Evolutionary conservation across 23 tunicate species (phyloP), one percentile per base, ranked within the genome.

Genomic region (Oikopleura albicans): DNA sequence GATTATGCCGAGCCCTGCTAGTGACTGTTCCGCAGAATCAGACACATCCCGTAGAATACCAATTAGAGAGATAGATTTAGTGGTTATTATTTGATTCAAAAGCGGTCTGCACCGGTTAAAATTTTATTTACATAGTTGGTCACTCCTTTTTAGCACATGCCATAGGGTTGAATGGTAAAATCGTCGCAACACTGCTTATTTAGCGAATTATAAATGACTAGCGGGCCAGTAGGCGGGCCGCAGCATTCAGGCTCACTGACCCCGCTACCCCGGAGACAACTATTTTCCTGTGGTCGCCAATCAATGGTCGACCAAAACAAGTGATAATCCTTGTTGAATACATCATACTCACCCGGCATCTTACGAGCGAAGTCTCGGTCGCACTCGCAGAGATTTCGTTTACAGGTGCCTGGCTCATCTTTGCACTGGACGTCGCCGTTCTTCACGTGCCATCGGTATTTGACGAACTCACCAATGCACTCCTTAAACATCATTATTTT

Each of bases 131-230:
- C n/a, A n/a, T n/a, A n/a, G n/a, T n/a, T n/a, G n/a, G n/a, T n/a
- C n/a, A n/a, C n/a, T n/a, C n/a, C n/a, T n/a, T n/a, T n/a, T 49
- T 49, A 49, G 37, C 79, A 71, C 79, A 71, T 71, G 33, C 79
- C 79, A 27, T 16, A 16, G 2, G 79, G 79, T 37, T 71, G 79
- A 71, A 71, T 71, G 37, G 36, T 71, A 71, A 12, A 29, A 37
- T 71, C 79, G 37, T 71, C 79, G 37, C 79, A 71, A 29, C 79
- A 71, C 37, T 71, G 79, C 31, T 71, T 71, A 2, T 71, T 27
- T 2, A 71, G 33, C 28, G 79, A 71, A 29, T 71, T 71, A 37
- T 12, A 71, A 29, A 71, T 71, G 4, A 29, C 2, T 2, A 71
- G 35, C 4, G 79, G 79, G 2, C 79, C 79, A 4, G 79, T 71